Conservation (phyloP, 2,113 vertebrate species). For the Lasiurus cinereus region DNA sequence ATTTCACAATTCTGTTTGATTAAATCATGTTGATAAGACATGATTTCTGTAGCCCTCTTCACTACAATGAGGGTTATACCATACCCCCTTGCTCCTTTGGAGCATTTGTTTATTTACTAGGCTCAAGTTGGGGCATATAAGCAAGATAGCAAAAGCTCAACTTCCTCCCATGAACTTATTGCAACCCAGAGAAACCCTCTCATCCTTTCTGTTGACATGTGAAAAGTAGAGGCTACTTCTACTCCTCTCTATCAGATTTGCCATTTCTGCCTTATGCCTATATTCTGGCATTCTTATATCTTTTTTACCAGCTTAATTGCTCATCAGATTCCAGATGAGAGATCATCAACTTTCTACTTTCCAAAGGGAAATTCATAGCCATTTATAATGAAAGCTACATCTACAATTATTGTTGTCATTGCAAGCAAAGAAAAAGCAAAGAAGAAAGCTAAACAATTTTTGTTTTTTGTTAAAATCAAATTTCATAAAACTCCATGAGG, state of each 20-base stretch:
- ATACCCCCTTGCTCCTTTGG: background rate
- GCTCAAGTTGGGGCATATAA: background rate
- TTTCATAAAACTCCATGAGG: background rate
- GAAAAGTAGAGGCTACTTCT: background rate
- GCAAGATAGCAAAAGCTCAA: background rate
- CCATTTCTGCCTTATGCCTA: background rate
- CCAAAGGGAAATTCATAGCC: background rate
- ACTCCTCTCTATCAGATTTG: background rate
- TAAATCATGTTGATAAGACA: background rate
- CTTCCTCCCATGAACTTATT: background rate
- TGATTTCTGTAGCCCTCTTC: background rate
- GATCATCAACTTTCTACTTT: background rate
- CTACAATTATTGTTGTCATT: background rate
- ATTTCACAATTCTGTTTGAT: background rate
- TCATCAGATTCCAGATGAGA: background rate
- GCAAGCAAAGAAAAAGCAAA: background rate
- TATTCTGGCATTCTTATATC: background rate
- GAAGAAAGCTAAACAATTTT: background rate
- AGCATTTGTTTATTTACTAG: background rate
- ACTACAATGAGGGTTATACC: background rate
- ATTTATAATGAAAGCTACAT: background rate
- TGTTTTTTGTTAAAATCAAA: background rate
- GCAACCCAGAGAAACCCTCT: background rate
- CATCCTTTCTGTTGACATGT: background rate
- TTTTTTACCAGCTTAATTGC: background rate